A percentile compares a stretch with the other conserved stretches of the same genome.
phyloP scores from a whole-genome alignment of 1,140 invertebrate species.

The Danaus melanippus region DNA sequence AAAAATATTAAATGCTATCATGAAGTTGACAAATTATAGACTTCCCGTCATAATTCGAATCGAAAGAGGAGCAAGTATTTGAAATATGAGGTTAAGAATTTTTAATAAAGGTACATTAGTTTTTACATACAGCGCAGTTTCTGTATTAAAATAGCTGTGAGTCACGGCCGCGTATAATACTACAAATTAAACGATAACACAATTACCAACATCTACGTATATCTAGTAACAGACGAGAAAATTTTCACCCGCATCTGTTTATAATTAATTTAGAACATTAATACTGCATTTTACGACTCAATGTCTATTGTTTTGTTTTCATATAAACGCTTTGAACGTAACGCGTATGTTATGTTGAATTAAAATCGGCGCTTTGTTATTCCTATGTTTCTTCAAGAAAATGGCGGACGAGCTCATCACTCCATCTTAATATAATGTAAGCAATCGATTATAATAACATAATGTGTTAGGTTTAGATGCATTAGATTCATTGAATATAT shows the following conservation, averaged over 20 bases:
- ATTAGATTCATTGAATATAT: too few species aligned
- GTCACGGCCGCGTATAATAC: conserved; percentile 30
- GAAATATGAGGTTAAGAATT: too few species aligned
- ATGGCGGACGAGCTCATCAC: conserved; percentile 18
- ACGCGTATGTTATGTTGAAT: conserved; percentile 45
- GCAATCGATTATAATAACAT: conserved; percentile 17
- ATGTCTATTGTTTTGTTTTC: conserved; percentile 56
- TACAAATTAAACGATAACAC: conserved; percentile 52
- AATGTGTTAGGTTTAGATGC: conserved; percentile 5
- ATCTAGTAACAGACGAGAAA: conserved; percentile 23
- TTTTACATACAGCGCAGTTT: too few species aligned
- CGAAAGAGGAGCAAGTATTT: too few species aligned
- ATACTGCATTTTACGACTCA: conserved; percentile 39
- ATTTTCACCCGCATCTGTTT: conserved; percentile 49
- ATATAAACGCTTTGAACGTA: conserved; percentile 34
- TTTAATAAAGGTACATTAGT: too few species aligned
- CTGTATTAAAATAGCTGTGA: conserved; percentile 9
- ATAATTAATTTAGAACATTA: conserved; percentile 66
- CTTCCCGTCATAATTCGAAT: too few species aligned
- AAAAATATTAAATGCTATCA: too few species aligned
- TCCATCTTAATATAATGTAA: conserved; percentile 18
- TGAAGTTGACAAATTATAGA: too few species aligned
- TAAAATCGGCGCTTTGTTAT: conserved; percentile 44
- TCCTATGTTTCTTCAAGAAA: conserved; percentile 39
- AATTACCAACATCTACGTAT: conserved; percentile 40